Percentiles rank a stretch among this genome's conserved stretches.
These are phyloP conservation scores for Leucopsar rothschildi DNA, from an alignment of 2,113 vertebrate species.

Conservation along the genomic window DNA sequence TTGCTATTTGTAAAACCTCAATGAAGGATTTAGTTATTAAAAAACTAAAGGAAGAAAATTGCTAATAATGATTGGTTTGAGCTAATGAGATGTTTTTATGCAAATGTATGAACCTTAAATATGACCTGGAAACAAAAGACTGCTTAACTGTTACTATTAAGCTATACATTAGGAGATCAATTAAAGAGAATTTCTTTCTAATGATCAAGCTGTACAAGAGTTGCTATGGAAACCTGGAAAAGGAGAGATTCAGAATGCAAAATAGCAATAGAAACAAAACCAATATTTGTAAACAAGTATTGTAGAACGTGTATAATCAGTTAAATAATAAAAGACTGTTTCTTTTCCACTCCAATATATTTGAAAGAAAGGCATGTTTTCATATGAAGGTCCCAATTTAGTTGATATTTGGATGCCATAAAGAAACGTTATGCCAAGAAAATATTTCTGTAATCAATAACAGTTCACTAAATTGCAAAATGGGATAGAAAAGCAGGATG, in stretches of 20 bases:
- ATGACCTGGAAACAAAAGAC: conserved; percentile 98
- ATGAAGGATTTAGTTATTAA: conserved; percentile 83
- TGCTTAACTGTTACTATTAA: conserved; percentile 89
- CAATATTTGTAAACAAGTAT: conserved; percentile 80
- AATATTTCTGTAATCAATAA: neutral
- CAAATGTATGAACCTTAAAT: conserved; percentile 90
- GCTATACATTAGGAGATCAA: conserved; percentile 98
- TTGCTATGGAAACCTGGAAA: conserved; percentile 83
- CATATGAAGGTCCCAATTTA: neutral
- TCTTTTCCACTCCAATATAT: neutral
- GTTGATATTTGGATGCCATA: conserved; percentile 11
- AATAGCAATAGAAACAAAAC: conserved; percentile 67
- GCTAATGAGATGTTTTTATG: conserved; percentile 92
- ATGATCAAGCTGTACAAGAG: conserved; percentile 77
- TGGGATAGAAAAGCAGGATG: neutral
- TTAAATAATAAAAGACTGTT: conserved; percentile 61
- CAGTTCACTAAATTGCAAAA: neutral
- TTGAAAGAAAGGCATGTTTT: neutral
- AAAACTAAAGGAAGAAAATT: conserved; percentile 88
- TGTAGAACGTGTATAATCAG: conserved; percentile 68
- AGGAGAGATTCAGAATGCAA: conserved; percentile 71
- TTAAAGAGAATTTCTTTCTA: conserved; percentile 92
- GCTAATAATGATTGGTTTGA: conserved; percentile 92
- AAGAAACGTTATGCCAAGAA: conserved; percentile 12
- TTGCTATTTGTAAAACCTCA: conserved; percentile 82